A percentile compares a stretch with the other conserved stretches of the same genome.
Conservation (phyloP, 2,113 vertebrate species). For the Daboia siamensis region DNA sequence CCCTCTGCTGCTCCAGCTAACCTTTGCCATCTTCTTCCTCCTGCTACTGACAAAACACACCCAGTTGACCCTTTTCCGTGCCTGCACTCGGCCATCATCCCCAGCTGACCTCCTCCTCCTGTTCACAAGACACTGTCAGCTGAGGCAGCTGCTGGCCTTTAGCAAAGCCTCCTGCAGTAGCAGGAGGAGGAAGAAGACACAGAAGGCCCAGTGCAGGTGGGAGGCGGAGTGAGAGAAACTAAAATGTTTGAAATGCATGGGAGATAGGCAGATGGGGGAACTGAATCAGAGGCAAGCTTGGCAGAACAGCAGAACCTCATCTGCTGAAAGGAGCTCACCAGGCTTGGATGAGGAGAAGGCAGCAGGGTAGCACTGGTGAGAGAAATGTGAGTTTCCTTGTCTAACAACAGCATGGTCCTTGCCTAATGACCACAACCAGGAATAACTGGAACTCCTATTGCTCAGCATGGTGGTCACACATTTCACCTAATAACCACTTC, state of each 20-base stretch:
- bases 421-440: background rate
- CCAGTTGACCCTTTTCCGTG: background rate
- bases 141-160: background rate
- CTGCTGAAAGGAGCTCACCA: background rate
- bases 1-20: background rate
- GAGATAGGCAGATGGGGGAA: background rate
- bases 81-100: background rate
- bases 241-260: background rate
- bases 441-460: background rate
- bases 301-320: background rate
- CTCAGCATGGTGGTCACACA: background rate
- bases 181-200: background rate
- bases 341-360: background rate
- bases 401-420: background rate
- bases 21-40: background rate
- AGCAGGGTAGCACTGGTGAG: background rate
- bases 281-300: background rate
- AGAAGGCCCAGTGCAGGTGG: background rate
- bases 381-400: background rate
- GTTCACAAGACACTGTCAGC: background rate
- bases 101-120: background rate
- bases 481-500: background rate
- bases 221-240: background rate
- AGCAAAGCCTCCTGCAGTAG: background rate
- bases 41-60: background rate